These are phyloP conservation scores for Paelopatides confundens DNA, from an alignment of 53 echinoderm and acorn worm species.

Conservation along the genomic window DNA sequence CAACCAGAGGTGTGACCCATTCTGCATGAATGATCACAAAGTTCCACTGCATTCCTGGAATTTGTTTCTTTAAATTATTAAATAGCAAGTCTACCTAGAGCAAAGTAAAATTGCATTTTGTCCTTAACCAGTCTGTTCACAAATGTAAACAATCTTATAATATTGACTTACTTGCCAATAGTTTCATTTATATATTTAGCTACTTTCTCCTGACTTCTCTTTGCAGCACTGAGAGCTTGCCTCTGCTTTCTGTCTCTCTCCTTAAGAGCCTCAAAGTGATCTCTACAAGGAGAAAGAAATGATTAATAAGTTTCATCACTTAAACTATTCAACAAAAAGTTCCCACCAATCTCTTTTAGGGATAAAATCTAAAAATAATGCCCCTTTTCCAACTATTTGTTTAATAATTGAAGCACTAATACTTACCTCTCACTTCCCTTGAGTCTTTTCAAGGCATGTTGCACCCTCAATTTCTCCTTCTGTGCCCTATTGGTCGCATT, in stretches of 20 bases:
- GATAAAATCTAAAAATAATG: too few species aligned
- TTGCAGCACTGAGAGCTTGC: constrained; percentile 87
- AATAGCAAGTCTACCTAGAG: too few species aligned
- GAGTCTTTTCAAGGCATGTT: constrained; percentile 76
- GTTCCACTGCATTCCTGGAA: too few species aligned
- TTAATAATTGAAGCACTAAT: neutral
- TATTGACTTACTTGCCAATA: constrained; percentile 78
- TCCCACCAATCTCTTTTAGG: too few species aligned
- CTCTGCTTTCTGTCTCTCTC: constrained; percentile 91
- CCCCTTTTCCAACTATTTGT: neutral
- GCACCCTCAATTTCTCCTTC: constrained; percentile 78
- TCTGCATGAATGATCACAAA: too few species aligned
- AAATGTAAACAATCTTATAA: neutral
- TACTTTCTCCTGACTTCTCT: constrained; percentile 80
- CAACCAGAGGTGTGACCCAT: too few species aligned
- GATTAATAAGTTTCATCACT: too few species aligned
- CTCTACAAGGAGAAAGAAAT: constrained; percentile 54
- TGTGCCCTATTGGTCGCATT: constrained; percentile 76
- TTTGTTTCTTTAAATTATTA: too few species aligned
- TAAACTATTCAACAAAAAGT: too few species aligned
- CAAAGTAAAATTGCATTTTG: too few species aligned
- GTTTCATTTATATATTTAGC: constrained; percentile 92
- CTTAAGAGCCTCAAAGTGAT: constrained; percentile 86
- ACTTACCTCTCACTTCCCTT: constrained; percentile 80
- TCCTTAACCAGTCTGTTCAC: too few species aligned